phyloP scores from a whole-genome alignment of 2,113 vertebrate genomes.

The Alosa alosa region DNA sequence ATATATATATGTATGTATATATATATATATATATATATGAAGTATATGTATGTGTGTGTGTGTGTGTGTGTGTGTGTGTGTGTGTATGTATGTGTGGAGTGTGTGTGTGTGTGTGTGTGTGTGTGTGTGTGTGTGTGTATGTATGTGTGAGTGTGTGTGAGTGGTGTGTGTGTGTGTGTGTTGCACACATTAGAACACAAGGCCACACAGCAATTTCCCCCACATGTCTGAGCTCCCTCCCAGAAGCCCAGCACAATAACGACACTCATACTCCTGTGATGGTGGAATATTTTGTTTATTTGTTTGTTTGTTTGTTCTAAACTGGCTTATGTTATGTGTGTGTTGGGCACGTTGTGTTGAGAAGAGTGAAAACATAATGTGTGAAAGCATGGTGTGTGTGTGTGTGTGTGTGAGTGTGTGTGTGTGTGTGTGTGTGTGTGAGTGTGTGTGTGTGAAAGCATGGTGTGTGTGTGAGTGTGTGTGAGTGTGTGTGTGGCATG shows the following conservation, averaged over 20 bases:
- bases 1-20: no score
- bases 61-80: not conserved
- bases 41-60: slow-evolving; percentile 20
- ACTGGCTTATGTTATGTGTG: no score
- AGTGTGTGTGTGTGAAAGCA: no score
- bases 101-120: not conserved
- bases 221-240: not conserved
- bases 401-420: no score
- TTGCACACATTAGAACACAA: not conserved
- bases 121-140: not conserved
- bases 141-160: slow-evolving; percentile 10
- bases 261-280: not conserved
- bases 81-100: not conserved
- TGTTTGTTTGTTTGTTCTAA: not conserved
- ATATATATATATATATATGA: no score
- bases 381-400: not conserved
- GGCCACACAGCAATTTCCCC: not conserved
- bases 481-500: no score
- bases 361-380: not conserved
- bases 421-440: no score
- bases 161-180: not conserved
- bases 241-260: not conserved
- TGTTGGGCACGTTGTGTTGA: not conserved
- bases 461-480: no score
- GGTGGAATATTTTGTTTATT: not conserved